Conservation (phyloP, 2,888 invertebrate species). For the Pediacus dermestoides region DNA sequence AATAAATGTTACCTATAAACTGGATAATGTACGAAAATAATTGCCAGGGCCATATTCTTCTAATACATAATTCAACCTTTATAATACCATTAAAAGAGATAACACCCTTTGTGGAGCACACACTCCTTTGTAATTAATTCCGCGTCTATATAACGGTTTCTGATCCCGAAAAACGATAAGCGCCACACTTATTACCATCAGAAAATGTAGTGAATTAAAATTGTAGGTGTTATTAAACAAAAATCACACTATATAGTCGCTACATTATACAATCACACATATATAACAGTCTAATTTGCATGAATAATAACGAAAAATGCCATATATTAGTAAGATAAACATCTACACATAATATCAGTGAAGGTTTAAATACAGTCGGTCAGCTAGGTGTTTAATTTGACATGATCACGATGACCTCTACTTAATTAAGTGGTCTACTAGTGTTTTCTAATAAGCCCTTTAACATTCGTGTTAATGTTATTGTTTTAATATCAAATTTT, state of each 20-base stretch:
- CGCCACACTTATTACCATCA: no score
- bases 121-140: slow-evolving; percentile 18
- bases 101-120: slow-evolving; percentile 10
- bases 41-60: slow-evolving; percentile 2
- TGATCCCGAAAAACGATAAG: slow-evolving; percentile 19
- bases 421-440: no score
- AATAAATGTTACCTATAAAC: no score
- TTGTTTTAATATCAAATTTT: no score
- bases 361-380: no score
- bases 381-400: no score
- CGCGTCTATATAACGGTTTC: slow-evolving; percentile 13
- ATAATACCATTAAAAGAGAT: slow-evolving; percentile 12
- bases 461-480: no score
- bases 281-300: slow-evolving; percentile 46
- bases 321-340: slow-evolving; percentile 43
- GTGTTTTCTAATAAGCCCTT: no score
- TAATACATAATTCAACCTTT: slow-evolving; percentile 9
- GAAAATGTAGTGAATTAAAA: no score
- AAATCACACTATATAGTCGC: slow-evolving; percentile 43
- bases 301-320: slow-evolving; percentile 48
- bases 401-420: no score
- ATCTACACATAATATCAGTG: no score
- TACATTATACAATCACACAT: slow-evolving; percentile 35
- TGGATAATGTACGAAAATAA: no score
- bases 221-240: slow-evolving; percentile 45